Conservation (phyloP, 2,113 vertebrate genomes). For the Caretta caretta region DNA sequence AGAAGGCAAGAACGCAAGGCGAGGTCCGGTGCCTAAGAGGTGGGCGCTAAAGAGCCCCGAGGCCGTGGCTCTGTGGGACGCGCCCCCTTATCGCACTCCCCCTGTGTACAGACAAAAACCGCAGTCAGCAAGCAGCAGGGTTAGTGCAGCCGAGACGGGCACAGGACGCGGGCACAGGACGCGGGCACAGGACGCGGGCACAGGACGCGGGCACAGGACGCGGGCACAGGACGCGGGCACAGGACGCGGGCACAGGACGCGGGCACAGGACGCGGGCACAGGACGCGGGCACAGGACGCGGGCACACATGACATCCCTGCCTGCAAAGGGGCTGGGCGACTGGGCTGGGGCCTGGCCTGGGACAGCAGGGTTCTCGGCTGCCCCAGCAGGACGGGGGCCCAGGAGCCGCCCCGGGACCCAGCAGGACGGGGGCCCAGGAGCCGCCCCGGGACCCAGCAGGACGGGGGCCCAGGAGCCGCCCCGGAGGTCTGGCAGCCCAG, state of each 20-base stretch:
- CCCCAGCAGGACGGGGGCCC: not conserved
- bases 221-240: not conserved
- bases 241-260: not conserved
- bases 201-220: not conserved
- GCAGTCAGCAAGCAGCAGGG: conserved; percentile 87
- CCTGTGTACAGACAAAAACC: conserved; percentile 91
- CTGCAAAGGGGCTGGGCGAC: conserved; percentile 29
- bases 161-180: conserved; percentile 5
- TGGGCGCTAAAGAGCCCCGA: conserved; percentile 81
- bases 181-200: not conserved
- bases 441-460: not conserved
- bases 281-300: not conserved
- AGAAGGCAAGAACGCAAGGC: conserved; percentile 81
- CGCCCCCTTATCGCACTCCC: conserved; percentile 86
- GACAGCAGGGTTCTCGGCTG: too few species aligned
- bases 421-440: not conserved
- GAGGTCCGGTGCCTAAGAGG: conserved; percentile 81
- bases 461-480: not conserved
- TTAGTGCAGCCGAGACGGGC: conserved; percentile 77
- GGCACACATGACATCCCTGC: not conserved
- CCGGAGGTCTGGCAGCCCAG: not conserved
- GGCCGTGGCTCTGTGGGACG: conserved; percentile 77
- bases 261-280: not conserved
- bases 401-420: not conserved
- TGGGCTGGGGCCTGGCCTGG: not conserved